Percentiles rank a stretch among this genome's conserved stretches.
phyloP scores from a whole-genome alignment of 2,113 vertebrate genomes.

The Pheucticus melanocephalus region DNA sequence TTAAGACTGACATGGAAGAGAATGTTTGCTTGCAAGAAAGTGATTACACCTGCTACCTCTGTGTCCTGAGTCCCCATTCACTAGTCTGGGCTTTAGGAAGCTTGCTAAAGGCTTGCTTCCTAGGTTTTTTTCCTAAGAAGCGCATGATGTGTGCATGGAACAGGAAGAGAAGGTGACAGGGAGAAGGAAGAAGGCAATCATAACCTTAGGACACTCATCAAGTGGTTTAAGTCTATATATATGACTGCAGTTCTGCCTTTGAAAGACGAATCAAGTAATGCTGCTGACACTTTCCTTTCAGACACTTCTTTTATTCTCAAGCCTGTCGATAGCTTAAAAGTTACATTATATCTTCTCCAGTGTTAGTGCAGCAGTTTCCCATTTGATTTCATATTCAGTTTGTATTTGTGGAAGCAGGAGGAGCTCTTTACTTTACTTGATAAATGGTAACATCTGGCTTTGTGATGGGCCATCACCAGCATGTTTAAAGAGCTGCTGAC shows the following conservation, averaged over 20 bases:
- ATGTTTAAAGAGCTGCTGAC: constrained; percentile 56
- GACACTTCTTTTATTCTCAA: constrained; percentile 27
- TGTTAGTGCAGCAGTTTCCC: constrained; percentile 26
- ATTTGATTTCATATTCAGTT: constrained; percentile 60
- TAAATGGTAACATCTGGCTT: constrained; percentile 68
- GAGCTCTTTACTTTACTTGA: constrained; percentile 60
- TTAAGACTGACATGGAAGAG: not conserved
- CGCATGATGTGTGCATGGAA: not conserved
- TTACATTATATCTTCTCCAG: constrained; percentile 30
- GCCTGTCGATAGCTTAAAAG: not conserved
- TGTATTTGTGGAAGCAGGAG: constrained; percentile 64
- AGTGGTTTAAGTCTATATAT: not conserved
- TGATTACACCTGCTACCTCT: not conserved
- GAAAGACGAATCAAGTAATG: constrained; percentile 26
- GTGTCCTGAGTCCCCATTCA: not conserved
- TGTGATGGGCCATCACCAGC: constrained; percentile 60
- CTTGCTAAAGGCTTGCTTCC: not conserved
- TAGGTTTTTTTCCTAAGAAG: not conserved
- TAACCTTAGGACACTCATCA: constrained; percentile 6
- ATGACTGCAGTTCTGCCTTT: not conserved
- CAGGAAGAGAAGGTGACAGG: not conserved
- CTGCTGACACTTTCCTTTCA: not conserved
- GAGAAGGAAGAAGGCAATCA: not conserved
- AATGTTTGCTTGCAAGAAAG: not conserved
- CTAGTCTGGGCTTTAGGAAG: not conserved